Evolutionary conservation across 2,888 invertebrate genomes (phyloP), one percentile per base, ranked within the genome.

Genomic region (Achlya flavicornis): DNA sequence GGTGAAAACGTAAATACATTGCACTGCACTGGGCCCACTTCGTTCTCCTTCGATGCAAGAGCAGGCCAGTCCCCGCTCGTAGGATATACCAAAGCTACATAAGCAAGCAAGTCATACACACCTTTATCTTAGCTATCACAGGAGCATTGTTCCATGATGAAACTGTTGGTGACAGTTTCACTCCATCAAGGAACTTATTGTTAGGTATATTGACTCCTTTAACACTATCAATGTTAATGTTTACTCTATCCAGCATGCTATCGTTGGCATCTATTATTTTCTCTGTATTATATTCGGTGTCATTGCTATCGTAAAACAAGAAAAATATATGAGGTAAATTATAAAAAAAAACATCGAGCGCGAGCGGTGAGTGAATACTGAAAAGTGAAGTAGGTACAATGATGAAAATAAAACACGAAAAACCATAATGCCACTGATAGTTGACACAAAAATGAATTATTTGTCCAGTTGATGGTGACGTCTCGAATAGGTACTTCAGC

Each of bases 241-340:
- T 97, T 61, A 97, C 96, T 80, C 96, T 95, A 82, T 98, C 98
- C 61, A 98, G 90, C 66, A 98, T 94, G 60, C 95, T 94, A 88
- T 98, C 98, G 90, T 98, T 98, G 14, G 96, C 95, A 77, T 98
- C 98, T 35, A 96, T 92, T 12, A 98, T 82, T 75, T 97, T 94
- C 68, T 98, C 98, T n/a, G 74, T 81, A 67, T 90, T 91, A 65
- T 75, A 73, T 64, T 88, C 85, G 63, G 77, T 69, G 53, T 88
- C 85, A 67, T 84, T 73, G 65, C 88, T 89, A 72, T 67, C 61
- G 66, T 65, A 67, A 59, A 64, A 69, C 26, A 63, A 65, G 41
- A 43, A 41, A 19, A 32, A 58, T 16, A 38, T 35, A 33, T 35
- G 6, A 53, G 19, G 53, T 46, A 46, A 46, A 53, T 10, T 2